Base-by-base conservation (phyloP, 1,140 invertebrate species). In the Charaxes varanes region DNA sequence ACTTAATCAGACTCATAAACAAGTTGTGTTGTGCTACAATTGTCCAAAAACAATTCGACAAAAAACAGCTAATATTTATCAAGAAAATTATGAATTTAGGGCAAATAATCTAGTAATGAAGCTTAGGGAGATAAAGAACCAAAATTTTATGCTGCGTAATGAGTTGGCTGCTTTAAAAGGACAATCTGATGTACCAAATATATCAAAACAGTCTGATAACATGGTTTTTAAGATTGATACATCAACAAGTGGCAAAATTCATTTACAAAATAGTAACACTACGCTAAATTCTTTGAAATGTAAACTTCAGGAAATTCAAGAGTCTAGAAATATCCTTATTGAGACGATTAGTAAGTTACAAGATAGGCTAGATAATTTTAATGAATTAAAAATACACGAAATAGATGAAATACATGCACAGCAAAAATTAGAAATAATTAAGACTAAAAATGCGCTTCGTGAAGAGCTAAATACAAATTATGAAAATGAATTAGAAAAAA, bases 71-170 rank as follows among this genome's bases (percentile, higher is more conserved):
- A 12, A 34, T 18, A 10, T 16, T 6, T n/a, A 41, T 14, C 47
- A 63, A 4, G 37, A 58, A n/a, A 58, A 46, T 36, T 46, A 42
- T 38, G 31, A 64, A 40, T 35, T 32, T 5, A 60, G 70, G 57
- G 61, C 62, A 1, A 59, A 60, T 18, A 79, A 71, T 35, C 48
- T 82, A 4, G 46, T 79, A 10, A 45, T 44, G 5, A 79, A 77
- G 49, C 37, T 82, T 12, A 52, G 74, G 41, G 66, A 78, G 31
- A 67, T 82, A n/a, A 82, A 82, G 58, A 53, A 58, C 6, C 62
- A 79, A 49, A 82, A 82, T 40, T 27, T 56, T 3, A 30, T 62
- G 13, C 41, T 82, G 10, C 62, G 62, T 15, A 64, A 55, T 12
- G 70, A 81, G 30, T 41, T 81, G 4, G 18, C 31, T 8, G 12